Evolutionary conservation across 2,113 vertebrate species (phyloP).

Genomic region (Alouatta palliata): DNA sequence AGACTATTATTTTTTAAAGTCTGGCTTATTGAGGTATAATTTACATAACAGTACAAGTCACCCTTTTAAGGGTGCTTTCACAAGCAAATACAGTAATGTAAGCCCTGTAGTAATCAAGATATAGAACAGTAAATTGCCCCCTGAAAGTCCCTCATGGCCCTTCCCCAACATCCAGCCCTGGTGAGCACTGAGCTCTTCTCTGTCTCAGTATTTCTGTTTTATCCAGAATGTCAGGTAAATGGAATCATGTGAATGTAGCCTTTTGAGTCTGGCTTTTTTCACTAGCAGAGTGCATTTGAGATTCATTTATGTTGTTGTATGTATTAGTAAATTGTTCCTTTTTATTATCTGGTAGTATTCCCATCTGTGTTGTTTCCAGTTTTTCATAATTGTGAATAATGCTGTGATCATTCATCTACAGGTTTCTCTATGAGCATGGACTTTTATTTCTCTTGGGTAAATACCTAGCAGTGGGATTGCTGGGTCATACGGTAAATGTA

Average conservation of each 20-base stretch:
- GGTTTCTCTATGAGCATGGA: background rate
- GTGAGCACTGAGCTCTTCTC: background rate
- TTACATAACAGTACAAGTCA: background rate
- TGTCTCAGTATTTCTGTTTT: background rate
- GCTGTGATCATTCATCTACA: background rate
- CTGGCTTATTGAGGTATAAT: background rate
- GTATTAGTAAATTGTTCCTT: background rate
- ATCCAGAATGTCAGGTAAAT: background rate
- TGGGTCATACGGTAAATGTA: background rate
- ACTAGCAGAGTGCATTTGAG: background rate
- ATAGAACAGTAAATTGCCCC: background rate
- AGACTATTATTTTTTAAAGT: background rate
- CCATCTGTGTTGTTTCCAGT: background rate
- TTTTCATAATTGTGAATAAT: background rate
- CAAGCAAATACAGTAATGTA: background rate
- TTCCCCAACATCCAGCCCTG: background rate
- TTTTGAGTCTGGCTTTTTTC: background rate
- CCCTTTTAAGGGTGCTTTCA: background rate
- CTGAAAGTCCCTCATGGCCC: background rate
- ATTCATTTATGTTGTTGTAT: background rate
- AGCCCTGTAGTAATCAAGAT: background rate
- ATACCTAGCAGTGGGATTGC: background rate
- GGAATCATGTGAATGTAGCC: background rate
- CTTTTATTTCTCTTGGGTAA: conserved; percentile 5
- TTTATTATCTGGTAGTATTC: background rate